These are phyloP conservation scores for Mesorhabditis spiculigera DNA, from an alignment of 2,888 invertebrate genomes.

Conservation along the genomic window DNA sequence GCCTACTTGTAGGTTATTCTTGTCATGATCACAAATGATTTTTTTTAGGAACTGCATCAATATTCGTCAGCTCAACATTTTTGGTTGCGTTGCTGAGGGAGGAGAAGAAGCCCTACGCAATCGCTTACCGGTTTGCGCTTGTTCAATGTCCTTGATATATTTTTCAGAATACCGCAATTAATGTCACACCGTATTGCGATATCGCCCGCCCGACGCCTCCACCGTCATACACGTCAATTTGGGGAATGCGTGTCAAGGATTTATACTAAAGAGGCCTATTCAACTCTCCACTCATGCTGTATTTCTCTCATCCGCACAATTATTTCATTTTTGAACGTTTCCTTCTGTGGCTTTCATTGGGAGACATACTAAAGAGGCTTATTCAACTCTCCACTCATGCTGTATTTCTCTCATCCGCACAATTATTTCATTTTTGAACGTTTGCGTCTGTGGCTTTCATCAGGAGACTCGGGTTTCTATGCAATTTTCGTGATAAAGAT, in stretches of 20 bases:
- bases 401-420: no score
- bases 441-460: no score
- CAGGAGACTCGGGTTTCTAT: no score
- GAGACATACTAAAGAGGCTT: no score
- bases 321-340: no score
- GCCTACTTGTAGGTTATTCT: background rate
- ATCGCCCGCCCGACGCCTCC: conserved; percentile 3
- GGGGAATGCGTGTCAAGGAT: background rate
- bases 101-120: background rate
- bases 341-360: no score
- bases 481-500: no score
- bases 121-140: background rate
- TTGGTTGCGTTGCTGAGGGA: conserved; percentile 1
- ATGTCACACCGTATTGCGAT: background rate
- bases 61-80: background rate
- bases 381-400: no score
- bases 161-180: background rate
- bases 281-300: no score
- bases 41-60: background rate
- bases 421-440: no score
- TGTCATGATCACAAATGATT: background rate
- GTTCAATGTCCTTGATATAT: background rate
- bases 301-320: no score
- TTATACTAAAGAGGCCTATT: background rate
- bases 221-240: background rate